phyloP scores from a whole-genome alignment of 1,140 invertebrate species.

The Limonius californicus region DNA sequence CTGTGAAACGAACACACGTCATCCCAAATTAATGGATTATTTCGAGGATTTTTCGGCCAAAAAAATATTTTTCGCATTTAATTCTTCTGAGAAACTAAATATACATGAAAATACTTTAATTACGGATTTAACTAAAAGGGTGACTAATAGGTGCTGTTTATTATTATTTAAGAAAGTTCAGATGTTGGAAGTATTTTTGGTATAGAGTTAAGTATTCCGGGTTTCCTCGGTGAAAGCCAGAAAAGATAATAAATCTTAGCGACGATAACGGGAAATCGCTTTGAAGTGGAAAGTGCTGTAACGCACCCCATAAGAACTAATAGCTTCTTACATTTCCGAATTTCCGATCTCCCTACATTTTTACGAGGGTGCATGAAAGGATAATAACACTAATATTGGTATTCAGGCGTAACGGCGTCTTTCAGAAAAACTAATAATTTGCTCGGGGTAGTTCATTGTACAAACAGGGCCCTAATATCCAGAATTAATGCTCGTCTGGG shows the following conservation, averaged over 20 bases:
- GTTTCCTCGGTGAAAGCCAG: too few relatives aligned
- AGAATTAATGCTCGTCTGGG: background rate
- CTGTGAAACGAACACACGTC: background rate
- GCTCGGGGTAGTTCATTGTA: background rate
- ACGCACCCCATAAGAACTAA: constrained; percentile 9
- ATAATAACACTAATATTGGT: constrained; percentile 14
- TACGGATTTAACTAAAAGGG: too few relatives aligned
- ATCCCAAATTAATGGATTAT: too few relatives aligned
- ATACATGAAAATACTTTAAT: too few relatives aligned
- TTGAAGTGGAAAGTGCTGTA: background rate
- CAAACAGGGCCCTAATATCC: background rate
- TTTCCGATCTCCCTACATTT: constrained; percentile 13
- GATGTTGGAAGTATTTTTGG: too few relatives aligned
- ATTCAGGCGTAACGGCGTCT: constrained; percentile 7
- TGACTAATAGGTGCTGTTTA: too few relatives aligned
- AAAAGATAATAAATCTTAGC: background rate
- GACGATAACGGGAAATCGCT: background rate
- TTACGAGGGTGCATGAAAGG: constrained; percentile 9
- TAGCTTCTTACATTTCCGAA: constrained; percentile 14
- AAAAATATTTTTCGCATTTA: too few relatives aligned
- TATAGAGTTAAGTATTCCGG: too few relatives aligned
- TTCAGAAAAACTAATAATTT: constrained; percentile 13
- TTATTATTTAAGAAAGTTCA: too few relatives aligned
- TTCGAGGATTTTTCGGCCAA: too few relatives aligned
- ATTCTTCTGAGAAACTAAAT: too few relatives aligned